These are phyloP conservation scores for Thereva unica DNA, from an alignment of 2,888 invertebrate genomes.

Conservation along the genomic window DNA sequence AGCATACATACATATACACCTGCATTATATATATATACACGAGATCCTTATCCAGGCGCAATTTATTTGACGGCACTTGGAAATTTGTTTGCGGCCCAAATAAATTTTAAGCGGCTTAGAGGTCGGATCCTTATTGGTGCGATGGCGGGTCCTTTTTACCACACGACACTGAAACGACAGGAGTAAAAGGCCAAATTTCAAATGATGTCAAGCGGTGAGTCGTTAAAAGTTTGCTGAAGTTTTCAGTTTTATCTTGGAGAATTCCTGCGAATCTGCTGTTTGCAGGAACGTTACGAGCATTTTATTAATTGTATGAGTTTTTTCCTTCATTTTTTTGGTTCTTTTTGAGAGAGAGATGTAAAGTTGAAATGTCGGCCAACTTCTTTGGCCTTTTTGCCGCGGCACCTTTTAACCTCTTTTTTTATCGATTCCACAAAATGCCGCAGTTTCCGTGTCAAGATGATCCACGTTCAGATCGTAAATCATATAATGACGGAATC, in stretches of 20 bases:
- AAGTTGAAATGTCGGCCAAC: no score
- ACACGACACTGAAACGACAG: not conserved
- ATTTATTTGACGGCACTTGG: slow-evolving; percentile 25
- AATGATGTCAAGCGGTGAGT: not conserved
- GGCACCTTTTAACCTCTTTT: no score
- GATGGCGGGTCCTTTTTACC: not conserved
- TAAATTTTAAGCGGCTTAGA: slow-evolving; percentile 19
- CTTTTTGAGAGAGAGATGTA: no score
- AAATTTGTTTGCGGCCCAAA: slow-evolving; percentile 18
- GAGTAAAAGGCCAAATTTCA: not conserved
- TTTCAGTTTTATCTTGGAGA: slow-evolving; percentile 1
- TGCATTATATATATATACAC: not conserved
- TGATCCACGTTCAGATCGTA: no score
- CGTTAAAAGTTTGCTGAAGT: slow-evolving; percentile 11
- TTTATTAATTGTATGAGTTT: slow-evolving; percentile 4
- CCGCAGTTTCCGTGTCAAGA: no score
- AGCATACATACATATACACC: not conserved
- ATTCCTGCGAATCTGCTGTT: not conserved
- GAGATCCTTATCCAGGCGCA: slow-evolving; percentile 15
- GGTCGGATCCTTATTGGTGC: not conserved
- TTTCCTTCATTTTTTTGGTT: no score
- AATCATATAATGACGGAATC: no score
- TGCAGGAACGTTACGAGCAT: not conserved
- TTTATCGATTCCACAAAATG: no score
- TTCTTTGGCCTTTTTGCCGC: no score